These are phyloP conservation scores for Atherinosoma microstoma DNA, from an alignment of 2,797 vertebrate species.

Conservation along the genomic window DNA sequence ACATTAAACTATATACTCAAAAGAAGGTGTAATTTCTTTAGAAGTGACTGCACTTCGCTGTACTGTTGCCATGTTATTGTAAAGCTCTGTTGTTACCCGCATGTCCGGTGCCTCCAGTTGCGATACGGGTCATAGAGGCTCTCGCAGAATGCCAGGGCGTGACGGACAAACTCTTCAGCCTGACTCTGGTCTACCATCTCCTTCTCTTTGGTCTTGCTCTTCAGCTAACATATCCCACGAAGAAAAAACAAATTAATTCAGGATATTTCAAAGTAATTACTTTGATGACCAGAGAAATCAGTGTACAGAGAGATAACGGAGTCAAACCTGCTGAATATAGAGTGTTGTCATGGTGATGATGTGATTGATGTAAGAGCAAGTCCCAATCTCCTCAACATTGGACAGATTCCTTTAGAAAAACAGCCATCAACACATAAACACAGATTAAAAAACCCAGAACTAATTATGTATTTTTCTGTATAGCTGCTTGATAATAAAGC, in stretches of 20 bases:
- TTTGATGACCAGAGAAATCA: too few species aligned
- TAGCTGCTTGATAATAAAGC: not conserved
- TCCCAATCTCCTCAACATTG: slow-evolving; percentile 97
- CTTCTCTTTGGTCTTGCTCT: slow-evolving; percentile 98
- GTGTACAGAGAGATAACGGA: not conserved
- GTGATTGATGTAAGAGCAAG: slow-evolving; percentile 97
- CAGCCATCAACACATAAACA: slow-evolving; percentile 28
- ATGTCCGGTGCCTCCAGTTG: slow-evolving; percentile 94
- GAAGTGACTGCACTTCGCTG: too few species aligned
- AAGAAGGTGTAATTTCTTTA: too few species aligned
- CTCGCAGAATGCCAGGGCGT: slow-evolving; percentile 95
- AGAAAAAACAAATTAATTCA: not conserved
- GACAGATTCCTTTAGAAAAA: slow-evolving; percentile 89
- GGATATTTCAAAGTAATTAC: too few species aligned
- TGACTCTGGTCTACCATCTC: slow-evolving; percentile 94
- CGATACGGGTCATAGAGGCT: slow-evolving; percentile 96
- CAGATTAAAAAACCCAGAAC: not conserved
- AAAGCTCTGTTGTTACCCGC: slow-evolving; percentile 81
- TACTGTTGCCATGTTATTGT: not conserved
- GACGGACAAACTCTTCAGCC: slow-evolving; percentile 96
- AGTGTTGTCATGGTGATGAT: slow-evolving; percentile 98
- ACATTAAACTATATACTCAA: too few species aligned
- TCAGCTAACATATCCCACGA: slow-evolving; percentile 83
- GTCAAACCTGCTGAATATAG: slow-evolving; percentile 94
- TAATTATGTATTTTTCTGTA: not conserved